Evolutionary conservation across 2,113 vertebrate genomes (phyloP).

Genomic region (Fregata magnificens): DNA sequence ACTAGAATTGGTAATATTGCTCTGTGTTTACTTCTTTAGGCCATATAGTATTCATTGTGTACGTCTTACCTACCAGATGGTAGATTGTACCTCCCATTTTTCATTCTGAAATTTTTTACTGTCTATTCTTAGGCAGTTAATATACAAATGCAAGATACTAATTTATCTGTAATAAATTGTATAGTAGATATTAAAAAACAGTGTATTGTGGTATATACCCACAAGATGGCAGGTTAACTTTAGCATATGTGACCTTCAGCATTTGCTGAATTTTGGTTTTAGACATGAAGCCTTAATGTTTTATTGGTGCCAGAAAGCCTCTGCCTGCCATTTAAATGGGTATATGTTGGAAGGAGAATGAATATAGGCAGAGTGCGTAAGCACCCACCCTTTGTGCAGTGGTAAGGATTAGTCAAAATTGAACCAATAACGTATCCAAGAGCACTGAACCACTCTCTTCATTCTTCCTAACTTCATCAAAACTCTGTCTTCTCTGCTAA

Average conservation of each 20-base stretch:
- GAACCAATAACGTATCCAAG: not conserved
- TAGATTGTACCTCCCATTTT: not conserved
- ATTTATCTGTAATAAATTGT: not conserved
- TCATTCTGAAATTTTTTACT: not conserved
- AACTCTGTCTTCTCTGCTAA: not conserved
- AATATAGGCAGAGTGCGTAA: not conserved
- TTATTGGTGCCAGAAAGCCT: not conserved
- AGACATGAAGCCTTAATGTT: not conserved
- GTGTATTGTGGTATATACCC: not conserved
- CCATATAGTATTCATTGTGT: not conserved
- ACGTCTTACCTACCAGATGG: not conserved
- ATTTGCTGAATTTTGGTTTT: not conserved
- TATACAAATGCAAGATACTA: not conserved
- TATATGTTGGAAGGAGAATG: not conserved
- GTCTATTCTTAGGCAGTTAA: not conserved
- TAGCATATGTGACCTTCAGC: not conserved
- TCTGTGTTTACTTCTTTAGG: not conserved
- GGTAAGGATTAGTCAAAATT: not conserved
- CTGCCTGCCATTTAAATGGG: not conserved
- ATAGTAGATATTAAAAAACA: not conserved
- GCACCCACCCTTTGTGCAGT: not conserved
- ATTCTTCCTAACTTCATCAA: not conserved
- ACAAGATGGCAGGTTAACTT: constrained; percentile 63
- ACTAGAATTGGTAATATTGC: not conserved
- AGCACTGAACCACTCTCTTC: not conserved